Evolutionary conservation across 23 tunicate species (phyloP).

Genomic region (Diplosoma virens): DNA sequence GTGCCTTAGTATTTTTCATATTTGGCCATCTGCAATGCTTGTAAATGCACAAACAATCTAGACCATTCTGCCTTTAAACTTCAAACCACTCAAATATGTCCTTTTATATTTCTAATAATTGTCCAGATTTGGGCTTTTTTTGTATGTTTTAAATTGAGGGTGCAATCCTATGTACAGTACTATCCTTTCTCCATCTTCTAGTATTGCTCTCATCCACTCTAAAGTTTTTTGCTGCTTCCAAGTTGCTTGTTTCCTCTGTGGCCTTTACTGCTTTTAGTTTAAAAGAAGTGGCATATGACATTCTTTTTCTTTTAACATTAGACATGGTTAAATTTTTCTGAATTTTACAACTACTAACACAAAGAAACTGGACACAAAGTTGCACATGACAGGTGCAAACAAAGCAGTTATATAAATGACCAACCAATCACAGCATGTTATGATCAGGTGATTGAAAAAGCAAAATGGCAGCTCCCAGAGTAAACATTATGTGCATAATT

Average conservation of each 20-base stretch:
- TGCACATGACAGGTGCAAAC: conserved; percentile 3
- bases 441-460: too few relatives aligned
- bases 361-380: conserved; percentile 12
- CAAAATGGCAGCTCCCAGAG: too few relatives aligned
- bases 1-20: conserved; percentile 30
- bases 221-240: conserved; percentile 25
- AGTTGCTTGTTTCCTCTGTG: conserved; percentile 7
- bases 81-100: conserved; percentile 36
- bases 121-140: conserved; percentile 38
- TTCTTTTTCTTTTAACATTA: conserved; percentile 26
- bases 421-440: conserved; percentile 11
- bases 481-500: too few relatives aligned
- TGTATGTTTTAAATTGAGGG: conserved; percentile 22
- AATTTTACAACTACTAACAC: not conserved
- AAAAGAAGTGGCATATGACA: conserved; percentile 36
- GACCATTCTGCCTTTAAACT: conserved; percentile 29
- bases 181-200: conserved; percentile 33
- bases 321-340: conserved; percentile 5
- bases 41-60: conserved; percentile 22
- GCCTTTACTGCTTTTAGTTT: conserved; percentile 33
- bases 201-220: conserved; percentile 40
- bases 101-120: conserved; percentile 21
- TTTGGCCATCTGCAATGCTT: conserved; percentile 44
- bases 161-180: conserved; percentile 25
- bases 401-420: not conserved